A percentile compares a stretch with the other conserved stretches of the same genome.
phyloP scores from a whole-genome alignment of 2,113 vertebrate genomes.

The Oryzias melastigma region DNA sequence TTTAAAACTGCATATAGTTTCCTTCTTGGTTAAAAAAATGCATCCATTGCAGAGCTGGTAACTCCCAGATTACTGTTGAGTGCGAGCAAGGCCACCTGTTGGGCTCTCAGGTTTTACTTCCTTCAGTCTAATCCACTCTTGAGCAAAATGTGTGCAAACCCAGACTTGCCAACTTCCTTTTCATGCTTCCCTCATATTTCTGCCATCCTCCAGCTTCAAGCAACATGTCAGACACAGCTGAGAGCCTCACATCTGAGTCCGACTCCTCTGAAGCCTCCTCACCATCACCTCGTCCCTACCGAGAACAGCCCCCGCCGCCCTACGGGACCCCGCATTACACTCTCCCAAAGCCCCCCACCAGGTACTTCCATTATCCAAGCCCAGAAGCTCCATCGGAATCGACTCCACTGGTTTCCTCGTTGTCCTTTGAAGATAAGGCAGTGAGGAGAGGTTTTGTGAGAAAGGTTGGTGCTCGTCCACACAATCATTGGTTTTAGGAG shows the following conservation, averaged over 20 bases:
- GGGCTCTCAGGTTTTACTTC: conserved; percentile 18
- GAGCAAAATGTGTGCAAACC: background rate
- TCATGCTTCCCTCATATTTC: background rate
- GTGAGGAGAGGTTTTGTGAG: conserved; percentile 68
- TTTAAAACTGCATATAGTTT: too few relatives aligned
- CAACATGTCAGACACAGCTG: conserved; percentile 52
- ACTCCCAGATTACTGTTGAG: background rate
- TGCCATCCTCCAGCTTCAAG: conserved; percentile 3
- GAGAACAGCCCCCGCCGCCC: conserved; percentile 38
- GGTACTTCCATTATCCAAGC: conserved; percentile 6
- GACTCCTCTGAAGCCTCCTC: background rate
- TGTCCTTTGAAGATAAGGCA: conserved; percentile 52
- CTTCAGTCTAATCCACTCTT: background rate
- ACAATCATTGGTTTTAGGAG: background rate
- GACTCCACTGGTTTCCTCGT: background rate
- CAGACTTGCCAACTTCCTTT: background rate
- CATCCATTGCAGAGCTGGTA: background rate
- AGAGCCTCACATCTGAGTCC: background rate
- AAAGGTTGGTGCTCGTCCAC: conserved; percentile 59
- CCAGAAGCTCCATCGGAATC: conserved; percentile 22
- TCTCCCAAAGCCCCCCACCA: conserved; percentile 1
- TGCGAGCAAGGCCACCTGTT: background rate
- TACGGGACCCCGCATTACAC: conserved; percentile 6
- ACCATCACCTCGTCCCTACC: conserved; percentile 15
- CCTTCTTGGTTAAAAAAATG: background rate